Conservation (phyloP, 2,113 vertebrate genomes). For the Nothoprocta perdicaria region DNA sequence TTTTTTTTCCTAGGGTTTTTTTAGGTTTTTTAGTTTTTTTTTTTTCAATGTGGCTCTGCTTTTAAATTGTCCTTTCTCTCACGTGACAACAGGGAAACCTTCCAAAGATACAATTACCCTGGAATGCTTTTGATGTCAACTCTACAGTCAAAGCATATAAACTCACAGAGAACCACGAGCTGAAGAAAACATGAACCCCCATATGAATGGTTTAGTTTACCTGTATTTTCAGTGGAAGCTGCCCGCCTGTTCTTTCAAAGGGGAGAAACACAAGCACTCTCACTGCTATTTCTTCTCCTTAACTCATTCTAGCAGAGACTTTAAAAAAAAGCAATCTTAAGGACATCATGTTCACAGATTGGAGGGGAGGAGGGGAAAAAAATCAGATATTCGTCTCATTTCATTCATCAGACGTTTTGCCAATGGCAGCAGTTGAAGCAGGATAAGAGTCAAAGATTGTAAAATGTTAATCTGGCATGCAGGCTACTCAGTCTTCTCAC, state of each 20-base stretch:
- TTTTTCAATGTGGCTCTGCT: not conserved
- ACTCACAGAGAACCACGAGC: not conserved
- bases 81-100: not conserved
- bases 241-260: not conserved
- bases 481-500: not conserved
- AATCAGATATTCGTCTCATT: slow-evolving; percentile 12
- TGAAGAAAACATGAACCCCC: not conserved
- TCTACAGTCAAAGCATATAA: not conserved
- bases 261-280: not conserved
- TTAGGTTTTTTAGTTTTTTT: too few relatives aligned
- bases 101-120: not conserved
- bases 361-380: not conserved
- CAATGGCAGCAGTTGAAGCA: slow-evolving; percentile 2
- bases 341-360: slow-evolving; percentile 24
- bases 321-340: slow-evolving; percentile 23
- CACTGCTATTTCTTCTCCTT: not conserved
- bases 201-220: not conserved
- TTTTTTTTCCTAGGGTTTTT: not conserved
- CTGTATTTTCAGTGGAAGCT: not conserved
- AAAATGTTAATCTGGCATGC: slow-evolving; percentile 17
- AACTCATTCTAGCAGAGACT: not conserved
- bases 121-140: slow-evolving; percentile 16
- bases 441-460: not conserved
- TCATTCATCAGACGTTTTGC: not conserved
- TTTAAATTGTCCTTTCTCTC: not conserved